Conservation (phyloP, 2,888 invertebrate species). For the Germaria angustata region DNA sequence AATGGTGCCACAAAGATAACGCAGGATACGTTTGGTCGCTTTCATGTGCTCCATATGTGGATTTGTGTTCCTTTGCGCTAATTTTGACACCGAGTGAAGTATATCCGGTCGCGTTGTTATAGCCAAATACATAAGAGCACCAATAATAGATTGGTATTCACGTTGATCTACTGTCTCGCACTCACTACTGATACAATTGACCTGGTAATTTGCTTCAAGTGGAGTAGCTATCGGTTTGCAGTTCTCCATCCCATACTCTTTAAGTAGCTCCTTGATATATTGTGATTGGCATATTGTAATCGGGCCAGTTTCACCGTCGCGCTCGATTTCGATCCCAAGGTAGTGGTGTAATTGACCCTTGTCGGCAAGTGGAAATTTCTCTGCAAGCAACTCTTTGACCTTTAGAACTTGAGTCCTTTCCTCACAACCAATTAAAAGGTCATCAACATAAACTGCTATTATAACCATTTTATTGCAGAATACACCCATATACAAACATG, state of each 20-base stretch:
- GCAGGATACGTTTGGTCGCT: background rate
- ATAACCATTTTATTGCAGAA: background rate
- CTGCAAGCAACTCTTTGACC: no score
- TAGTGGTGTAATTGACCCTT: no score
- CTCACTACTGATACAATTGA: no score
- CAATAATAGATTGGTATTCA: constrained; percentile 62
- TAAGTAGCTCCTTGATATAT: background rate
- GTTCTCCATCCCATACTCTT: constrained; percentile 1
- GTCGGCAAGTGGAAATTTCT: no score
- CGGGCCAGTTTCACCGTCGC: background rate
- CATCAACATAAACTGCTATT: constrained; percentile 8
- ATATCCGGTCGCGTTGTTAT: constrained; percentile 65
- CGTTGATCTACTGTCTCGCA: constrained; percentile 44
- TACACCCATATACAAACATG: no score
- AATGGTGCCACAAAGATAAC: constrained; percentile 18
- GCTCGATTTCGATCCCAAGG: background rate
- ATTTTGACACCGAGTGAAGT: constrained; percentile 35
- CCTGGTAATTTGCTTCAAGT: constrained; percentile 44
- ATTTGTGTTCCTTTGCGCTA: constrained; percentile 25
- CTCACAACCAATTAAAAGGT: background rate
- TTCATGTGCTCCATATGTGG: constrained; percentile 19
- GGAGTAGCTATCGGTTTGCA: background rate
- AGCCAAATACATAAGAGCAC: constrained; percentile 55
- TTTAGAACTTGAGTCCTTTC: no score
- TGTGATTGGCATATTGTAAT: constrained; percentile 6